Evolutionary conservation across 2,888 invertebrate genomes (phyloP).

Genomic region (Chrysomela aeneicollis): DNA sequence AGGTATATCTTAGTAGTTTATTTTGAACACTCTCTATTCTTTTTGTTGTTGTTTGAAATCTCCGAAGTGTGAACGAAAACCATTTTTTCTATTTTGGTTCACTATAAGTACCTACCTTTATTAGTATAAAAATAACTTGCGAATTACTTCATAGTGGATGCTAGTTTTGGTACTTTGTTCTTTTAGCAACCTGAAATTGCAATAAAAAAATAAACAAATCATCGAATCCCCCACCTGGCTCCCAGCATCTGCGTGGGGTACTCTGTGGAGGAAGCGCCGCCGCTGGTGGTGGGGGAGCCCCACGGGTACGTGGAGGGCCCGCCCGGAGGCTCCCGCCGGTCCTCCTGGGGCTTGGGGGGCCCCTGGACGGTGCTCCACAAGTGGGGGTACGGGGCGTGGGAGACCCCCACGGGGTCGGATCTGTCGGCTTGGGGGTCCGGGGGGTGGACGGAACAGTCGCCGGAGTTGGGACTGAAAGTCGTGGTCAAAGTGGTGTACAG

Average conservation of each 20-base stretch:
- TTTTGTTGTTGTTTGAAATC: no score
- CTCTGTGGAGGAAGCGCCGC: conserved; percentile 13
- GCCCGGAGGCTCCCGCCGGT: conserved; percentile 48
- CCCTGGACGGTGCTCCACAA: conserved; percentile 55
- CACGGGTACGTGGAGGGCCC: conserved; percentile 45
- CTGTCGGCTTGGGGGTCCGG: conserved; percentile 47
- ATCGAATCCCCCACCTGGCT: conserved; percentile 23
- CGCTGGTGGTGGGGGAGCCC: conserved; percentile 29
- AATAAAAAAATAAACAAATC: no score
- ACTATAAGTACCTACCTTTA: no score
- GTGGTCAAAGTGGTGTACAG: no score
- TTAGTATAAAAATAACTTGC: no score
- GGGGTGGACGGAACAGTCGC: conserved; percentile 59
- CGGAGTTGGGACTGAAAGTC: conserved; percentile 63
- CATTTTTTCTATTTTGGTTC: no score
- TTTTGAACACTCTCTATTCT: no score
- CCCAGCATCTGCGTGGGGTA: conserved; percentile 35
- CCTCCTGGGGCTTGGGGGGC: conserved; percentile 33
- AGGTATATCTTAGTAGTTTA: no score
- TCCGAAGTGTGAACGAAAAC: no score
- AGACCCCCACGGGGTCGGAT: conserved; percentile 50
- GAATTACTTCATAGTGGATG: no score
- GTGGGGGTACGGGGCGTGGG: conserved; percentile 55
- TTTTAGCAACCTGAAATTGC: no score
- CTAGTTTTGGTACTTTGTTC: no score